These are phyloP conservation scores for Horisme vitalbata DNA, from an alignment of 2,888 invertebrate genomes.

Conservation along the genomic window DNA sequence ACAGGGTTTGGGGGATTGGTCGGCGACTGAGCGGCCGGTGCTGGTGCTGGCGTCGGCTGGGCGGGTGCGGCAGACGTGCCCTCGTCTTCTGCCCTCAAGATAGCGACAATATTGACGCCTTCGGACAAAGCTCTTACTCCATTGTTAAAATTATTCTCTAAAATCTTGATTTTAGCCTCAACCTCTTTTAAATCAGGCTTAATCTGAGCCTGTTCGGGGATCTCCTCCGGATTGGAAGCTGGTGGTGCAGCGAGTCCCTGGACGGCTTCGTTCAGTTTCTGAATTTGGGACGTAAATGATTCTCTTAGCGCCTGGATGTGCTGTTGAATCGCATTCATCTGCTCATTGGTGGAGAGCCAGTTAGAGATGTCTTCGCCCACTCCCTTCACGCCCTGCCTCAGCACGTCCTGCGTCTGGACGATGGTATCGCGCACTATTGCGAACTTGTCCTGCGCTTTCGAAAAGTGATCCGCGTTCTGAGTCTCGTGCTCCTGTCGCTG, in stretches of 20 bases:
- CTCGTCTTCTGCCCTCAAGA: slow-evolving; percentile 48
- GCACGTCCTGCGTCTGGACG: slow-evolving; percentile 46
- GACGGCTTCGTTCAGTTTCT: slow-evolving; percentile 57
- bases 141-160: slow-evolving; percentile 56
- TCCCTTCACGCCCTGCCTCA: slow-evolving; percentile 51
- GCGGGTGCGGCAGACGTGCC: slow-evolving; percentile 3
- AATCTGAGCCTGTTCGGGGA: slow-evolving; percentile 21
- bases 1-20: neutral
- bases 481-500: slow-evolving; percentile 73
- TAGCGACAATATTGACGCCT: slow-evolving; percentile 53
- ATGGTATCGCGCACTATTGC: slow-evolving; percentile 53
- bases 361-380: slow-evolving; percentile 57
- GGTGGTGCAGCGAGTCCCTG: slow-evolving; percentile 47
- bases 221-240: slow-evolving; percentile 22
- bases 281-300: slow-evolving; percentile 54
- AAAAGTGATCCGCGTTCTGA: slow-evolving; percentile 61
- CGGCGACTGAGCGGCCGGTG: neutral
- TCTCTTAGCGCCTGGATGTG: slow-evolving; percentile 55
- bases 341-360: slow-evolving; percentile 51
- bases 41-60: neutral
- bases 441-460: slow-evolving; percentile 47
- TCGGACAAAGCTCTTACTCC: slow-evolving; percentile 56
- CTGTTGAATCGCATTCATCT: slow-evolving; percentile 49
- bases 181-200: slow-evolving; percentile 43
- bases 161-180: slow-evolving; percentile 43